These are phyloP conservation scores for Aphidius colemani DNA, from an alignment of 2,888 invertebrate species.

Conservation along the genomic window DNA sequence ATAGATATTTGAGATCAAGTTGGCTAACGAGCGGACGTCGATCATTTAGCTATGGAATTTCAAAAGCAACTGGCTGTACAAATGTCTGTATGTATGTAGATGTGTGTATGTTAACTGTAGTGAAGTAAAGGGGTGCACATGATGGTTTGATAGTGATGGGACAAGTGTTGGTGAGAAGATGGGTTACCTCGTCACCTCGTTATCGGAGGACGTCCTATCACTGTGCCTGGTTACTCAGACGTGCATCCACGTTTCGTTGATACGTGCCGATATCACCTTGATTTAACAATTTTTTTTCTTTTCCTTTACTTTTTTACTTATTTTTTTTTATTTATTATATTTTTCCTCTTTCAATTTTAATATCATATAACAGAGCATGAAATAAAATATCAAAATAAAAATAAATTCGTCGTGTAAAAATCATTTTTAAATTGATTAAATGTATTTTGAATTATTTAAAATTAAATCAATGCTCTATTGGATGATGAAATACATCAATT, in stretches of 20 bases:
- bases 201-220: slow-evolving; percentile 16
- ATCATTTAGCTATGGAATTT: slow-evolving; percentile 1
- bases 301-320: slow-evolving; percentile 11
- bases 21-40: slow-evolving; percentile 32
- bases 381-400: too few species aligned
- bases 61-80: slow-evolving; percentile 5
- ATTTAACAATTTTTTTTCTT: slow-evolving; percentile 7
- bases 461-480: too few species aligned
- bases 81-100: not conserved
- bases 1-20: slow-evolving; percentile 25
- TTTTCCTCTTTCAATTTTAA: not conserved
- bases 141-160: not conserved
- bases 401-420: not conserved
- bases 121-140: not conserved
- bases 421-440: too few species aligned
- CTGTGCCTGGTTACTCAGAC: slow-evolving; percentile 10
- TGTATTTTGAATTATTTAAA: too few species aligned
- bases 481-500: too few species aligned
- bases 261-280: slow-evolving; percentile 31
- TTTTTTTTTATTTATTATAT: not conserved
- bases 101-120: slow-evolving; percentile 5
- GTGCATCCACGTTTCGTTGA: slow-evolving; percentile 27
- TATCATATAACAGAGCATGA: not conserved
- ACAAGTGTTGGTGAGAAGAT: slow-evolving; percentile 4
- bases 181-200: slow-evolving; percentile 25